Conservation (phyloP, 2,797 vertebrate genomes). For the Fratercula arctica region DNA sequence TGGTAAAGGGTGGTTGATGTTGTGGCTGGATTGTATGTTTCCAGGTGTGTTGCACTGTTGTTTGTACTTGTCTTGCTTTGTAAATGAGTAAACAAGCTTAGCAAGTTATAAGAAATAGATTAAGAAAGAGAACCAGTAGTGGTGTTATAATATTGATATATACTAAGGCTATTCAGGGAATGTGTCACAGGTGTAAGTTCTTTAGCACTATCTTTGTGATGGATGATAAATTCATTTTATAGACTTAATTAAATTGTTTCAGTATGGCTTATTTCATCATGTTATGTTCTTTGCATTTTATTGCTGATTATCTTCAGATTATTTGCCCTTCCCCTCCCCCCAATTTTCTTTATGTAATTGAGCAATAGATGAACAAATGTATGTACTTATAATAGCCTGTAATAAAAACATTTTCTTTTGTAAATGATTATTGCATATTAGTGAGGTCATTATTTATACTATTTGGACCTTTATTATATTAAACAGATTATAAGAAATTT, state of each 20-base stretch:
- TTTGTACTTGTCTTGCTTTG: neutral
- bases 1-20: neutral
- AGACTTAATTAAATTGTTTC: neutral
- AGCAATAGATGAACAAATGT: neutral
- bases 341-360: neutral
- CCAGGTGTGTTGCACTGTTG: neutral
- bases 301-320: neutral
- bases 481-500: neutral
- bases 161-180: neutral
- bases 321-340: neutral
- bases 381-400: neutral
- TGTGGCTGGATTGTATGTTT: neutral
- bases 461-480: neutral
- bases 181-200: neutral
- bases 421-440: neutral
- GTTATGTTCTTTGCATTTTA: neutral
- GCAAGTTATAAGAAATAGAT: neutral
- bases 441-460: neutral
- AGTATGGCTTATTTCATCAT: neutral
- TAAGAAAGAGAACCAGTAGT: neutral
- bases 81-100: neutral
- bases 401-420: neutral
- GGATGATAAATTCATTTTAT: neutral
- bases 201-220: neutral
- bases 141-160: neutral